A percentile compares a stretch with the other conserved stretches of the same genome.
Conservation (phyloP, 2,888 invertebrate species). For the Abrostola tripartita region DNA sequence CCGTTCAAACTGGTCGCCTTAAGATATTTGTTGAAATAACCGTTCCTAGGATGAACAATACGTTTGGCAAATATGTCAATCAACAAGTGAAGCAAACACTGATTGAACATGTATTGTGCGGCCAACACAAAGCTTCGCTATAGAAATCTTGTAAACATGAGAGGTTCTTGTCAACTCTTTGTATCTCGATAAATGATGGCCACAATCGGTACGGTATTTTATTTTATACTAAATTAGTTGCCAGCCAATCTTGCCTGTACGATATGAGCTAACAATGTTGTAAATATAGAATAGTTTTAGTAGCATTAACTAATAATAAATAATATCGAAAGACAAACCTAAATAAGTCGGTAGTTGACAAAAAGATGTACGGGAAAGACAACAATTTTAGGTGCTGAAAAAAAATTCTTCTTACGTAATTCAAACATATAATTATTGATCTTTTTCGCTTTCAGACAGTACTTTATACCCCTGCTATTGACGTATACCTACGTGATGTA, state of each 20-base stretch:
- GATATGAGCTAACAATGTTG: not conserved
- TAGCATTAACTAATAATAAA: too few relatives aligned
- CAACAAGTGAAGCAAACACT: conserved; percentile 13
- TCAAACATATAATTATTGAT: too few relatives aligned
- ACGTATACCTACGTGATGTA: not conserved
- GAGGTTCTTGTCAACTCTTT: not conserved
- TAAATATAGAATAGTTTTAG: too few relatives aligned
- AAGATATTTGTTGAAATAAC: too few relatives aligned
- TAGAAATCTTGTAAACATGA: not conserved
- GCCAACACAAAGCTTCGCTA: conserved; percentile 8
- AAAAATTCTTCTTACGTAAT: too few relatives aligned
- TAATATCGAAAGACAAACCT: too few relatives aligned
- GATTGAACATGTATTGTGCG: conserved; percentile 17
- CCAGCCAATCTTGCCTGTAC: not conserved
- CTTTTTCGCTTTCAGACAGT: too few relatives aligned
- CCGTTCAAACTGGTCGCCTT: not conserved
- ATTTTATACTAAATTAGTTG: not conserved
- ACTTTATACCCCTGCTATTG: too few relatives aligned
- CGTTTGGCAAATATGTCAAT: not conserved
- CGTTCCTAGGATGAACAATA: too few relatives aligned
- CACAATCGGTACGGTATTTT: not conserved
- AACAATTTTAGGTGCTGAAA: too few relatives aligned
- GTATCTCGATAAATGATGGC: not conserved
- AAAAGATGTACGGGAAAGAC: too few relatives aligned
- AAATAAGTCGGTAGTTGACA: too few relatives aligned